A percentile compares a stretch with the other conserved stretches of the same genome.
Conservation (phyloP, 2,888 invertebrate genomes). For the Apoda limacodes region DNA sequence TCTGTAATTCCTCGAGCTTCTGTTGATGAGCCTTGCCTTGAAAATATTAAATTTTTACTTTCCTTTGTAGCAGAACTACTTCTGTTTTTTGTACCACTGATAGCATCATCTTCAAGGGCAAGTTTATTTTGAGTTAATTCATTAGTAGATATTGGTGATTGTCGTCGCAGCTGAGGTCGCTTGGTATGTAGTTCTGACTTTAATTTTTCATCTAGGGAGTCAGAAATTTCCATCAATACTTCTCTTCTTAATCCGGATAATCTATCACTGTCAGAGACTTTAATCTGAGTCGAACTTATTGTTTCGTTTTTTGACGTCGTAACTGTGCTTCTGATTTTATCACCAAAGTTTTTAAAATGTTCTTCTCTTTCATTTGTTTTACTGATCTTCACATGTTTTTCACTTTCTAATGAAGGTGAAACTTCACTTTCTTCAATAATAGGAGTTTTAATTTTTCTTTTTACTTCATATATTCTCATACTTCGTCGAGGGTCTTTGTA, state of each 20-base stretch:
- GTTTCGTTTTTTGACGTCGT: slow-evolving; percentile 73
- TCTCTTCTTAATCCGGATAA: slow-evolving; percentile 73
- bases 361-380: slow-evolving; percentile 61
- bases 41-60: slow-evolving; percentile 53
- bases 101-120: slow-evolving; percentile 48
- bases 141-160: slow-evolving; percentile 35
- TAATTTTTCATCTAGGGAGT: slow-evolving; percentile 74
- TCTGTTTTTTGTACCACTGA: slow-evolving; percentile 40
- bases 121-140: slow-evolving; percentile 35
- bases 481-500: slow-evolving; percentile 67
- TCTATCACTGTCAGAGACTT: slow-evolving; percentile 38
- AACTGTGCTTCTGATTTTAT: slow-evolving; percentile 73
- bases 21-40: slow-evolving; percentile 64
- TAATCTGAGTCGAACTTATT: slow-evolving; percentile 50
- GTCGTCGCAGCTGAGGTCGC: slow-evolving; percentile 35
- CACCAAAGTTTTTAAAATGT: slow-evolving; percentile 56
- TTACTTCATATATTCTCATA: slow-evolving; percentile 70
- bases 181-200: slow-evolving; percentile 36
- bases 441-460: slow-evolving; percentile 80
- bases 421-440: slow-evolving; percentile 79
- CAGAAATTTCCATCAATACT: slow-evolving; percentile 79
- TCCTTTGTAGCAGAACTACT: slow-evolving; percentile 48
- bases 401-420: slow-evolving; percentile 57
- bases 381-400: slow-evolving; percentile 57
- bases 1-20: slow-evolving; percentile 43